Percentiles rank a stretch among this genome's conserved stretches.
Conservation (phyloP, 1,140 invertebrate genomes). For the Arion vulgaris region DNA sequence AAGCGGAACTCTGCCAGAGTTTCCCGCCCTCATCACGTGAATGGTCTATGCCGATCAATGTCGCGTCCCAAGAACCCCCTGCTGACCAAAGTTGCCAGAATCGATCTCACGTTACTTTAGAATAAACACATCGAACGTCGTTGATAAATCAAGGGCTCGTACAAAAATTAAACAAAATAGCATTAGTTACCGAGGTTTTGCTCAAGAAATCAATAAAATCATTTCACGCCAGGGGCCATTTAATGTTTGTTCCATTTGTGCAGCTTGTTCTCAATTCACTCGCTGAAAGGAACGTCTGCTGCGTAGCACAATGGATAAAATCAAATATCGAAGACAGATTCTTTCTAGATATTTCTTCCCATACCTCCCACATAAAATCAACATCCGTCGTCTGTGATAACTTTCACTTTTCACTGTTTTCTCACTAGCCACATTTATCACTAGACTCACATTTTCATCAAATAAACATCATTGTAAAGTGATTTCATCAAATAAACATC, state of each 20-base stretch:
- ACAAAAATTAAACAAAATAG: constrained; percentile 9
- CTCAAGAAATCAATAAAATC: background rate
- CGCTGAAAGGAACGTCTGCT: background rate
- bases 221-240: background rate
- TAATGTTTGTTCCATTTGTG: background rate
- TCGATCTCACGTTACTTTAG: constrained; percentile 23
- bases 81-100: background rate
- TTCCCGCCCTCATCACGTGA: constrained; percentile 16
- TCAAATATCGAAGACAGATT: constrained; percentile 7
- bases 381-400: background rate
- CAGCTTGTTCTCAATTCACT: background rate
- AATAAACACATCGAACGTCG: constrained; percentile 25
- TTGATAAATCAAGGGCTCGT: constrained; percentile 11
- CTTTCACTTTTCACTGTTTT: too few relatives aligned
- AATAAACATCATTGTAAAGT: too few relatives aligned
- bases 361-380: background rate
- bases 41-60: constrained; percentile 1
- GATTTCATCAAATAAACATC: too few relatives aligned
- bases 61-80: background rate
- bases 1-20: background rate
- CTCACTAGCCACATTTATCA: too few relatives aligned
- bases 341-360: background rate
- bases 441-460: too few relatives aligned
- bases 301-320: background rate
- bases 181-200: constrained; percentile 10